Conservation (phyloP, 2,113 vertebrate genomes). For the Apodemus speciosus region DNA sequence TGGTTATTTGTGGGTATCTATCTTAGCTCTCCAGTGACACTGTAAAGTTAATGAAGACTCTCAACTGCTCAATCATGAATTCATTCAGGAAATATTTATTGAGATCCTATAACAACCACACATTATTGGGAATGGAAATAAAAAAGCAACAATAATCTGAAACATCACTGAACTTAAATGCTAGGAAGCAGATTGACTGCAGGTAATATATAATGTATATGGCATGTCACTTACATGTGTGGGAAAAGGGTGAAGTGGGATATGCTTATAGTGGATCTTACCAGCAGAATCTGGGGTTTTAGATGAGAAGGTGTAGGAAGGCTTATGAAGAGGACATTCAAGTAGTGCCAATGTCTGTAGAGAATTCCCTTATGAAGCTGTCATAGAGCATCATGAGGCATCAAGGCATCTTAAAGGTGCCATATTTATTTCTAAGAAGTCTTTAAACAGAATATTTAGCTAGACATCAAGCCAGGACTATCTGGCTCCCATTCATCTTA, state of each 20-base stretch:
- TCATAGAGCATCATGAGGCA: background rate
- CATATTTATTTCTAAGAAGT: background rate
- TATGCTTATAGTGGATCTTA: background rate
- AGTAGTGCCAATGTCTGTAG: background rate
- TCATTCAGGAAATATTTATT: slow-evolving; percentile 21
- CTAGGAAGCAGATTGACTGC: background rate
- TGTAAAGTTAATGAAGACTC: background rate
- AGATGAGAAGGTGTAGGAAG: background rate
- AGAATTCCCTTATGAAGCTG: background rate
- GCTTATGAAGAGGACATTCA: background rate
- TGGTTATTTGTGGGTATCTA: slow-evolving; percentile 5
- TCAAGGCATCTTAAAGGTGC: background rate
- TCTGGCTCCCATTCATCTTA: background rate
- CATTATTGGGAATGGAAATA: background rate
- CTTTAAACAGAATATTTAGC: background rate
- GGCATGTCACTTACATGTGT: background rate
- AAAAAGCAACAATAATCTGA: background rate
- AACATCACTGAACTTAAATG: background rate
- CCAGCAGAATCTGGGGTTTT: background rate
- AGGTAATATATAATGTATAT: background rate
- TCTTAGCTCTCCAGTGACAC: background rate
- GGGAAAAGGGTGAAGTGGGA: background rate
- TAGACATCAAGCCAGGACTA: background rate
- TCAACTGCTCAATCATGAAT: background rate
- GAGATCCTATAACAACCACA: background rate